Conservation (phyloP, 2,888 invertebrate genomes). For the Malthinus seriepunctatus region DNA sequence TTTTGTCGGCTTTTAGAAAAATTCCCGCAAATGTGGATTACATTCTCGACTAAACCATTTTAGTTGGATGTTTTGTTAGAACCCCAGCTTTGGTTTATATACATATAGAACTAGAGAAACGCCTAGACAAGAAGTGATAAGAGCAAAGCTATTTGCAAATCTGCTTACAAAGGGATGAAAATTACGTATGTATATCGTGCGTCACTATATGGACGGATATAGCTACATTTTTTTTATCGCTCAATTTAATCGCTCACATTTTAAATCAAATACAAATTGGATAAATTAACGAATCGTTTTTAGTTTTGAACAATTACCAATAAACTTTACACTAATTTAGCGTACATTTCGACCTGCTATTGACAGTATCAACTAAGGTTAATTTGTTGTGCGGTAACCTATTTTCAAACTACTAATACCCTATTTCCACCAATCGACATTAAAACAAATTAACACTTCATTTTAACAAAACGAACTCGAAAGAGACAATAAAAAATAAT, state of each 20-base stretch:
- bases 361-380: conserved; percentile 6
- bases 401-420: neutral
- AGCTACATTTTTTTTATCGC: too few relatives aligned
- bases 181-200: conserved; percentile 12
- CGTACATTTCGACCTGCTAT: conserved; percentile 4
- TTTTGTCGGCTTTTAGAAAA: conserved; percentile 23
- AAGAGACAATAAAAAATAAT: neutral
- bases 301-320: too few relatives aligned
- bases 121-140: conserved; percentile 19
- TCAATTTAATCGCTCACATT: too few relatives aligned
- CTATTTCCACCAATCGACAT: neutral
- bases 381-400: conserved; percentile 4
- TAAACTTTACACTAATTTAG: too few relatives aligned
- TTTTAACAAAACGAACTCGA: neutral
- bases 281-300: neutral
- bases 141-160: conserved; percentile 25
- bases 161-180: conserved; percentile 22
- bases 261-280: conserved; percentile 1
- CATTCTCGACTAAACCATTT: conserved; percentile 21
- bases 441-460: neutral
- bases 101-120: conserved; percentile 22
- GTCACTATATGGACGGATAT: too few relatives aligned
- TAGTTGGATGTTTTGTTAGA: conserved; percentile 22
- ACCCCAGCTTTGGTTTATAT: conserved; percentile 1
- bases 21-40: conserved; percentile 22